Evolutionary conservation across 1,140 invertebrate genomes (phyloP).

Genomic region (Drosophila orena): DNA sequence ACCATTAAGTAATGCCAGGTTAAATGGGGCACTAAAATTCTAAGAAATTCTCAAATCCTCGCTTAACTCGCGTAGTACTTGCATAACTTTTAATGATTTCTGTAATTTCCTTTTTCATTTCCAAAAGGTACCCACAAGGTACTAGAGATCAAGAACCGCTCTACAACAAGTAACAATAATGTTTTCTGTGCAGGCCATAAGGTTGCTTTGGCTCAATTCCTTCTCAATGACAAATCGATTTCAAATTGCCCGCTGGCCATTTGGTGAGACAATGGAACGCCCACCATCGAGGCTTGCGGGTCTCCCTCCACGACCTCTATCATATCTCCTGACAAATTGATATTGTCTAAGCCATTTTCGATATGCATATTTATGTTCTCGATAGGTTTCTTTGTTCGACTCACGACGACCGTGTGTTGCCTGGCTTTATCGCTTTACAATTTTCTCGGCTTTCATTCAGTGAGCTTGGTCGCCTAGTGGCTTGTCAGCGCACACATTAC

Average conservation of each 20-base stretch:
- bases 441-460: conserved; percentile 55
- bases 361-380: conserved; percentile 72
- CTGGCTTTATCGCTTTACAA: conserved; percentile 72
- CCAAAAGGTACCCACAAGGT: too few species aligned
- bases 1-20: background rate
- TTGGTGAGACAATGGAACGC: conserved; percentile 58
- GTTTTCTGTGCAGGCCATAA: conserved; percentile 14
- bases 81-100: too few species aligned
- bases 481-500: conserved; percentile 63
- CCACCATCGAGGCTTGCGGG: conserved; percentile 35
- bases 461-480: conserved; percentile 11
- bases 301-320: conserved; percentile 26
- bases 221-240: conserved; percentile 63
- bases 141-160: background rate
- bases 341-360: conserved; percentile 65
- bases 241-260: conserved; percentile 50
- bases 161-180: background rate
- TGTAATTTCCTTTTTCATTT: too few species aligned
- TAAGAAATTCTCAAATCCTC: too few species aligned
- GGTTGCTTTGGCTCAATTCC: conserved; percentile 7
- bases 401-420: conserved; percentile 50
- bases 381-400: conserved; percentile 46
- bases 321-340: conserved; percentile 76
- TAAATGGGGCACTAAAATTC: background rate
- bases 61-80: too few species aligned